A percentile compares a stretch with the other conserved stretches of the same genome.
Conservation (phyloP, 2,797 vertebrate species). For the Aselliscus stoliczkanus region DNA sequence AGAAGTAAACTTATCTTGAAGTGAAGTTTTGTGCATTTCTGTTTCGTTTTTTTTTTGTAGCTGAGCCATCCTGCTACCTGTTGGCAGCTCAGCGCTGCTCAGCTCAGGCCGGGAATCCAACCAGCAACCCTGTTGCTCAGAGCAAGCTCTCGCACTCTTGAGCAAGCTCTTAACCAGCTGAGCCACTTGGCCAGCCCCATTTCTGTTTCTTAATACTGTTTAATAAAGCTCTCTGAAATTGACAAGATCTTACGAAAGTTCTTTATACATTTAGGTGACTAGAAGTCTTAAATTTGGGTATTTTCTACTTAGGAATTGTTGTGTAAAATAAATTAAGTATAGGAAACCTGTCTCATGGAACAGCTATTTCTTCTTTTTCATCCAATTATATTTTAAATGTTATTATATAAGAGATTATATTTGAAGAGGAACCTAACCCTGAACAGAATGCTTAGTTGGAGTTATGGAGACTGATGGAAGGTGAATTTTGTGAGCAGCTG, state of each 20-base stretch:
- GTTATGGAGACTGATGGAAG: conserved; percentile 22
- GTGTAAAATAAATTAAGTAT: not conserved
- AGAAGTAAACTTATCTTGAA: not conserved
- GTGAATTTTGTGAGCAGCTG: conserved; percentile 53
- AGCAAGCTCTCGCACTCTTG: too few relatives aligned
- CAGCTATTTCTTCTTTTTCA: not conserved
- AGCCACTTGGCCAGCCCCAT: too few relatives aligned
- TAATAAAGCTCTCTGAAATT: conserved; percentile 1
- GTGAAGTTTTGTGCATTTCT: not conserved
- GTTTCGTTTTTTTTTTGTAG: too few relatives aligned
- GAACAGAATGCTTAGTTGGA: conserved; percentile 15
- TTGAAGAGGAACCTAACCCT: conserved; percentile 17
- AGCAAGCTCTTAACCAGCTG: too few relatives aligned
- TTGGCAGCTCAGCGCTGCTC: too few relatives aligned
- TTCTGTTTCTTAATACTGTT: not conserved
- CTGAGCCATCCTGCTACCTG: too few relatives aligned
- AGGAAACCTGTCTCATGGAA: conserved; percentile 13
- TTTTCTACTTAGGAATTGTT: conserved; percentile 28
- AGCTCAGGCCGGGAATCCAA: too few relatives aligned
- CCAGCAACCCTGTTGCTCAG: too few relatives aligned
- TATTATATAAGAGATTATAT: not conserved
- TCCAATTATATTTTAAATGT: conserved; percentile 8
- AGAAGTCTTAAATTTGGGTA: not conserved
- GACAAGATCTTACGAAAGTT: not conserved
- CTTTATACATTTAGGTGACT: not conserved